A percentile compares a stretch with the other conserved stretches of the same genome.
Evolutionary conservation across 2,888 invertebrate genomes (phyloP).

Genomic region (Aspidiotus rigidus): DNA sequence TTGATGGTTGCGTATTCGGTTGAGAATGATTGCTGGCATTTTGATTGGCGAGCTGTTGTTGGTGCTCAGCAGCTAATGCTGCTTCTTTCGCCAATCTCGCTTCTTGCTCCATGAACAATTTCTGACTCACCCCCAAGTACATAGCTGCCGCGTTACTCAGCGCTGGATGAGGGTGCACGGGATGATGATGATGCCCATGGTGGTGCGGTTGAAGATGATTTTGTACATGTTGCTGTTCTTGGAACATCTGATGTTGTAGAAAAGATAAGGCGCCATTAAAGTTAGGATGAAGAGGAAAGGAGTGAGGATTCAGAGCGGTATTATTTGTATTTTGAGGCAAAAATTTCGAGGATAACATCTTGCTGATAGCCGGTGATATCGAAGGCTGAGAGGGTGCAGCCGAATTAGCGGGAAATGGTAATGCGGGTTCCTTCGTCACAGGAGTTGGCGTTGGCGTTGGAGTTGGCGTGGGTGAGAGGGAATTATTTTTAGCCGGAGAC

Average conservation of each 20-base stretch:
- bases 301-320: constrained; percentile 37
- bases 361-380: constrained; percentile 32
- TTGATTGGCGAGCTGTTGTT: constrained; percentile 45
- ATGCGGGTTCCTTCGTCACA: background rate
- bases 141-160: constrained; percentile 51
- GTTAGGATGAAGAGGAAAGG: constrained; percentile 47
- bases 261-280: constrained; percentile 41
- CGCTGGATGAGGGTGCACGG: constrained; percentile 38
- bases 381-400: constrained; percentile 11
- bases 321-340: constrained; percentile 36
- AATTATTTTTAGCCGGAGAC: constrained; percentile 4
- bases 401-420: background rate
- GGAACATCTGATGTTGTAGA: constrained; percentile 44
- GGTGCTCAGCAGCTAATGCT: constrained; percentile 44
- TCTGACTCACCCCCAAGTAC: constrained; percentile 69
- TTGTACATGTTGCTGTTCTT: constrained; percentile 42
- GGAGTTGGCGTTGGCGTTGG: constrained; percentile 8
- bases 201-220: constrained; percentile 39
- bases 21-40: constrained; percentile 43
- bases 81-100: constrained; percentile 61
- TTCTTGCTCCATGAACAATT: constrained; percentile 70
- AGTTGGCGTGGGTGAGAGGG: background rate
- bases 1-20: background rate
- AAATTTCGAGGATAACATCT: constrained; percentile 29
- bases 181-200: constrained; percentile 43